phyloP scores from a whole-genome alignment of 2,888 invertebrate species.

The Odontomyia ornata region DNA sequence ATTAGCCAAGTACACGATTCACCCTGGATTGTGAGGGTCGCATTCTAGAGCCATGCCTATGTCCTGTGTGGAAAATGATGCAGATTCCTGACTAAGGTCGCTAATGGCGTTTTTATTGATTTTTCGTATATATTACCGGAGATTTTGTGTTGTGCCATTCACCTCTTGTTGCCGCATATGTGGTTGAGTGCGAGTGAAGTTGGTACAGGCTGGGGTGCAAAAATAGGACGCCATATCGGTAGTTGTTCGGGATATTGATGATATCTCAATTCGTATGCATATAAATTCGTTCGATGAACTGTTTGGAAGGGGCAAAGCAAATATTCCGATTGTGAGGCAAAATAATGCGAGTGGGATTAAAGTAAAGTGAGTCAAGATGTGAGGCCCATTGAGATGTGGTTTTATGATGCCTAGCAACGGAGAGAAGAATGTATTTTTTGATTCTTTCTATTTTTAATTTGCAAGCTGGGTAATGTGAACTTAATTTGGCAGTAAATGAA shows the following conservation, averaged over 20 bases:
- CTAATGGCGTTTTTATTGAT: conserved; percentile 57
- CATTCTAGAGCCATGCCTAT: not conserved
- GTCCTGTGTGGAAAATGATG: conserved; percentile 20
- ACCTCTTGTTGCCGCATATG: conserved; percentile 41
- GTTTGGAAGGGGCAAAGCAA: no score
- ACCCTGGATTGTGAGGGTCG: no score
- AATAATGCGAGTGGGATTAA: no score
- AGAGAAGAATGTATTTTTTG: no score
- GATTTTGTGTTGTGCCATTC: conserved; percentile 47
- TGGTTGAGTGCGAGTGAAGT: conserved; percentile 10
- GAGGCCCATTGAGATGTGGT: no score
- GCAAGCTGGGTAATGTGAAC: no score
- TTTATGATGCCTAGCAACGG: no score
- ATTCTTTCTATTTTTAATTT: no score
- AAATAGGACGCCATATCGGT: conserved; percentile 26
- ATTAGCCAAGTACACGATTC: not conserved
- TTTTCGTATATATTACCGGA: conserved; percentile 51
- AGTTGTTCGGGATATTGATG: not conserved
- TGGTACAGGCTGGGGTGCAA: conserved; percentile 21
- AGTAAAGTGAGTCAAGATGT: no score
- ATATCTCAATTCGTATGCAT: not conserved
- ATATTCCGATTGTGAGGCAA: no score
- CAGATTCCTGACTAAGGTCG: conserved; percentile 41
- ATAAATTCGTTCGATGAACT: no score
- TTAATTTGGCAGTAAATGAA: no score